phyloP scores from a whole-genome alignment of 2,113 vertebrate species.

The Alectura lathami region DNA sequence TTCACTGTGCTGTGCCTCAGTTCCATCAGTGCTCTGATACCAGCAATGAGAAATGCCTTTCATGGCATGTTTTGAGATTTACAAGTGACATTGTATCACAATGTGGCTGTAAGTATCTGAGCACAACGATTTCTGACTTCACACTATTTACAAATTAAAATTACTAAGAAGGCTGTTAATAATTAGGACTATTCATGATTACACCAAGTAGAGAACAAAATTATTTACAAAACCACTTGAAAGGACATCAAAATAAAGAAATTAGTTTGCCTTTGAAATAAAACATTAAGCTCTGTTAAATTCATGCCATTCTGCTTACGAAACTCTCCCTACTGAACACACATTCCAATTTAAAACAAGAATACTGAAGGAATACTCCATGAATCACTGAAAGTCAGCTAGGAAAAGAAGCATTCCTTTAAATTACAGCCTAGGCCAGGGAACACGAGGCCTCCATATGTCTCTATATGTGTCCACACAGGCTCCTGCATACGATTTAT shows the following conservation, averaged over 20 bases:
- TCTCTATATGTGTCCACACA: conserved; percentile 65
- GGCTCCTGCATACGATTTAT: conserved; percentile 50
- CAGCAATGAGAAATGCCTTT: fast-evolving
- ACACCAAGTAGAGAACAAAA: not conserved
- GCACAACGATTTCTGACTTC: not conserved
- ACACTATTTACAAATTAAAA: not conserved
- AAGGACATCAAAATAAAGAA: not conserved
- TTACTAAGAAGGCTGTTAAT: not conserved
- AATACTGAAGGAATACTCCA: not conserved
- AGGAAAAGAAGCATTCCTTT: conserved; percentile 45
- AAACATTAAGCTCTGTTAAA: not conserved
- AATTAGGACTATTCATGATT: no score
- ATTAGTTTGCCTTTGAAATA: not conserved
- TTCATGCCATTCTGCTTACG: not conserved
- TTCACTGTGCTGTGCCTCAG: not conserved
- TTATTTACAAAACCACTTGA: not conserved
- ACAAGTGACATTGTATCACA: not conserved
- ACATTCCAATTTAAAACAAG: not conserved
- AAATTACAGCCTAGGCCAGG: conserved; percentile 36
- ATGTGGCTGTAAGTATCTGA: not conserved
- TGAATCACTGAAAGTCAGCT: conserved; percentile 26
- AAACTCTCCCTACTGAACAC: not conserved
- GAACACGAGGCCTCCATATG: conserved; percentile 71
- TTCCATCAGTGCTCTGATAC: not conserved
- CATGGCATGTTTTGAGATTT: not conserved